phyloP scores from a whole-genome alignment of 2,113 vertebrate genomes.

The Lycaon pictus region DNA sequence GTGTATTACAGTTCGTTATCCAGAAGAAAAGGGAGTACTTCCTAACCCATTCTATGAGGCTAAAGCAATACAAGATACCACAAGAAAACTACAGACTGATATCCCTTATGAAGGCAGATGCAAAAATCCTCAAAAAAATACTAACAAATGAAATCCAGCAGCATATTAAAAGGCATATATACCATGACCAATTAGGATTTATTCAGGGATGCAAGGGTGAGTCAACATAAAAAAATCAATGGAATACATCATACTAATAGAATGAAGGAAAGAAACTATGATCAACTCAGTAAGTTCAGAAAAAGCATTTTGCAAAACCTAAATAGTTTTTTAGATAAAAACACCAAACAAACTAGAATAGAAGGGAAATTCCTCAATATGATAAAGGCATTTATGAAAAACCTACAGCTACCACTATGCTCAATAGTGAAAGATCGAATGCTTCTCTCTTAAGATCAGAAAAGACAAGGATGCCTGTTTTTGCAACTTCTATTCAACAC shows the following conservation, averaged over 20 bases:
- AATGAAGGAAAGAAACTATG: neutral
- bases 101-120: slow-evolving; percentile 22
- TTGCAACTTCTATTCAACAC: neutral
- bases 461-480: slow-evolving; percentile 8
- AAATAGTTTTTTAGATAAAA: slow-evolving; percentile 27
- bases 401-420: neutral
- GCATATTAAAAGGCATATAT: slow-evolving; percentile 24
- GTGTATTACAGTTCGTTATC: slow-evolving; percentile 8
- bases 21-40: slow-evolving; percentile 2
- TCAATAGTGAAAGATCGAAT: neutral
- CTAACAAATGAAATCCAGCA: slow-evolving; percentile 21
- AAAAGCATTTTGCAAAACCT: slow-evolving; percentile 36
- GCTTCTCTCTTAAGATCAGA: neutral
- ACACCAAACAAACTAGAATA: neutral
- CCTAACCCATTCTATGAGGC: slow-evolving; percentile 8
- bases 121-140: slow-evolving; percentile 50
- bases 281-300: neutral
- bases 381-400: neutral
- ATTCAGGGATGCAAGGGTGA: slow-evolving; percentile 30
- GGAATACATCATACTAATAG: neutral
- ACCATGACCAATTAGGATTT: slow-evolving; percentile 2
- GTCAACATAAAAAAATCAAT: slow-evolving; percentile 6
- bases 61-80: neutral
- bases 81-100: slow-evolving; percentile 30
- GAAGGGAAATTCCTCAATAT: neutral